These are phyloP conservation scores for Grapholita molesta DNA, from an alignment of 1,140 invertebrate genomes.

Conservation along the genomic window DNA sequence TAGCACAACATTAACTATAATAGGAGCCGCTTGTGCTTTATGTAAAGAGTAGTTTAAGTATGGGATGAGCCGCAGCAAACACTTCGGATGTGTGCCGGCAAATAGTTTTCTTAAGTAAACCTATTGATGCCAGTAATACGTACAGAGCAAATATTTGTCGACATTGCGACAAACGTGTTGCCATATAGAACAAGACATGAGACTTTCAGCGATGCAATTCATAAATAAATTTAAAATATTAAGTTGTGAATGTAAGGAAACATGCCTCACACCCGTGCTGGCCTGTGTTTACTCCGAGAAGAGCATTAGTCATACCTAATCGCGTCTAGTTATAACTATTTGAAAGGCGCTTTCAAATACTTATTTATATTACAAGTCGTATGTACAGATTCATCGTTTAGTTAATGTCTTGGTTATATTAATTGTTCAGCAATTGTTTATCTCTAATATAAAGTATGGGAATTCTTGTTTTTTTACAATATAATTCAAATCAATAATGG, in stretches of 20 bases:
- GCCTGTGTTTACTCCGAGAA: background rate
- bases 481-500: no score
- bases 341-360: background rate
- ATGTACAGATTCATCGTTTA: no score
- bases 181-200: slow-evolving; percentile 16
- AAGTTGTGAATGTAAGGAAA: slow-evolving; percentile 19
- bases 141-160: background rate
- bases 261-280: background rate
- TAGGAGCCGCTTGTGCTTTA: no score
- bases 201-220: background rate
- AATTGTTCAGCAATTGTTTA: no score
- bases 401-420: no score
- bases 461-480: no score
- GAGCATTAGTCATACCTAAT: slow-evolving; percentile 20
- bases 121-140: slow-evolving; percentile 1
- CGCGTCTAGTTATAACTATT: slow-evolving; percentile 22
- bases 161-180: background rate
- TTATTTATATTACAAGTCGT: background rate
- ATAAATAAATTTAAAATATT: slow-evolving; percentile 21
- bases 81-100: background rate
- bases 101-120: slow-evolving; percentile 11
- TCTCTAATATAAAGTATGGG: no score
- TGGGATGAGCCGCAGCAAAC: background rate
- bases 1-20: no score
- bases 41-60: background rate